Evolutionary conservation across 2,797 vertebrate genomes (phyloP).

Genomic region (Gadopsis marmoratus): DNA sequence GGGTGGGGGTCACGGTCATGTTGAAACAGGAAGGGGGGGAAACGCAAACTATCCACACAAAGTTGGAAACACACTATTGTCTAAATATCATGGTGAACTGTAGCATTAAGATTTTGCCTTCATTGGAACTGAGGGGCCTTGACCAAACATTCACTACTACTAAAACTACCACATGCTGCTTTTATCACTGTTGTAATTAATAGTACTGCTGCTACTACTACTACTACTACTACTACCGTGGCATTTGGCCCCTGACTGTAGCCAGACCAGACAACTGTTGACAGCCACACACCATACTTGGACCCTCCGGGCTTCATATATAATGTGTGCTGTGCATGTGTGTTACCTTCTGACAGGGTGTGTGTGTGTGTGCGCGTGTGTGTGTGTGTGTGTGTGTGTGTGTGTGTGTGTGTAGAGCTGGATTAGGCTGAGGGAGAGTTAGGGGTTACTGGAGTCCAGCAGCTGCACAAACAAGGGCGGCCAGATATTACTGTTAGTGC

Average conservation of each 20-base stretch:
- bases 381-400: conserved; percentile 27
- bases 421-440: conserved; percentile 63
- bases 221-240: neutral
- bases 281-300: conserved; percentile 37
- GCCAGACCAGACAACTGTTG: conserved; percentile 24
- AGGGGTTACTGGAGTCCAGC: conserved; percentile 77
- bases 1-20: neutral
- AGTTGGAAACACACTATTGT: neutral
- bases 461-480: conserved; percentile 84
- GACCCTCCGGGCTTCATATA: conserved; percentile 12
- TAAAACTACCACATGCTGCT: neutral
- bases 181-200: neutral
- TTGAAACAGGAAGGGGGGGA: neutral
- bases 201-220: neutral
- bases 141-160: neutral
- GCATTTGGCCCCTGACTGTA: conserved; percentile 20
- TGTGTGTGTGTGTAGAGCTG: too few species aligned
- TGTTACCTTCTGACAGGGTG: conserved; percentile 18
- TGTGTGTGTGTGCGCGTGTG: conserved; percentile 22
- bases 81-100: neutral
- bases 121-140: neutral
- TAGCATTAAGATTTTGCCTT: neutral
- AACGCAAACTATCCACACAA: neutral
- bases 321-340: conserved; percentile 28
- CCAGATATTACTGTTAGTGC: conserved; percentile 77